Evolutionary conservation across 2,797 vertebrate species (phyloP), one percentile per base, ranked within the genome.

Genomic region (Sebastes miniatus): DNA sequence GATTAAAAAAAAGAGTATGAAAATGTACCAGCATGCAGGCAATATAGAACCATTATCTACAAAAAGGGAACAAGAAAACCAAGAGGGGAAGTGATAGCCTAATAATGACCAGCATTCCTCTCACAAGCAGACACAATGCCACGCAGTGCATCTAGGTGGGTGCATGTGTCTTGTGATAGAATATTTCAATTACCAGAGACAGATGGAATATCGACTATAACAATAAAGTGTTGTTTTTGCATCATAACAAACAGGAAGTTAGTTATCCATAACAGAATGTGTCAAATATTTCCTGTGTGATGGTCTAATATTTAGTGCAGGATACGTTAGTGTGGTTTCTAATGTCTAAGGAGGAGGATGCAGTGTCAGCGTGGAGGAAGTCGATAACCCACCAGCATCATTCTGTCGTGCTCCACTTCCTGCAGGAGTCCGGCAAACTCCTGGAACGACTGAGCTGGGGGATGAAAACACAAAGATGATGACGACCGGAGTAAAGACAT

Each of bases 401-500:
- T 98, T 91, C 98, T 96, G 92, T 98, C 98, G 2, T 97, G 95
- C 91, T 99, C 98, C 76, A 97, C 97, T 92, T 99, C 98, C 1
- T 98, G 98, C 68, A 99, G 95, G 68, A 99, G 94, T 78, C 97
- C 97, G 0, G 98, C 96, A 18, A 99, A 99, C 93, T 99, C 98
- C 88, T 97, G 97, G 88, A 99, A 99, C 24, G 98, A 99, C 90
- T 99, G 97, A 0, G 98, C 98, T 99, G 47, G 89, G 0, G 57
- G 69, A 76, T 8, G 63, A 79, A 78, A 75, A 81, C 57, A 79
- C 39, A 72, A 73, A 73, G 54, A 85, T 29, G 61, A 80, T 14
- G n/a, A 80, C 7, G n/a, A 76, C 43, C 6, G 7, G 63, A 71
- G 81, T 43, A 24, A 79, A 78, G 47, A 69, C n/a, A 3, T 76